Evolutionary conservation across 2,113 vertebrate species (phyloP).

Genomic region (Macrotis lagotis): DNA sequence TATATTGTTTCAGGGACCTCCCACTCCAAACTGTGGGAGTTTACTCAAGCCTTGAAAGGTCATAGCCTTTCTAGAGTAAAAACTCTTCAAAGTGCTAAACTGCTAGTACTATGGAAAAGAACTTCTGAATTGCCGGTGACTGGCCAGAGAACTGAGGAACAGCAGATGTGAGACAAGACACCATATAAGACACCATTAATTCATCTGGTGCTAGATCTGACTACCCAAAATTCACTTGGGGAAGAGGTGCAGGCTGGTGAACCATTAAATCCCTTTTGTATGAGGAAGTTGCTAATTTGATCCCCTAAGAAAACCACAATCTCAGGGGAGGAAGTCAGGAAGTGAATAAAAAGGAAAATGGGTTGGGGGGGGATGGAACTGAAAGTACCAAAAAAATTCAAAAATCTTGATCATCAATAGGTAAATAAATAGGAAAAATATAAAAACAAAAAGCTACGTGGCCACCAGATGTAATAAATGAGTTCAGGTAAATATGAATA

Average conservation of each 20-base stretch:
- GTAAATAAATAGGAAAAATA: background rate
- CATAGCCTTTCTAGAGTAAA: background rate
- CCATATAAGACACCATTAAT: background rate
- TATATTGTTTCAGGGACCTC: background rate
- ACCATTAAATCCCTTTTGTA: background rate
- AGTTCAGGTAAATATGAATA: no score
- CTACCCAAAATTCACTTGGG: background rate
- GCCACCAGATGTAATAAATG: no score
- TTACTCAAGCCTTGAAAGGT: background rate
- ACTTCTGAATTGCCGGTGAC: no score
- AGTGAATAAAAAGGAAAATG: background rate
- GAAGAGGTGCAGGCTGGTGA: background rate
- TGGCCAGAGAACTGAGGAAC: background rate
- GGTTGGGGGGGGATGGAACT: background rate
- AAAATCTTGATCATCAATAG: no score
- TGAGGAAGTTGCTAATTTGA: background rate
- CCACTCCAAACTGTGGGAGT: background rate
- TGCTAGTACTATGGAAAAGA: no score
- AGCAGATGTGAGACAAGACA: background rate
- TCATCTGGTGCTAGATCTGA: background rate
- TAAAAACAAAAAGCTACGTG: background rate
- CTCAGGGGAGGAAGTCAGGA: background rate
- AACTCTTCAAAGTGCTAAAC: background rate
- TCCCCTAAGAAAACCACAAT: background rate
- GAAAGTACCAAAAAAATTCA: background rate